Base-by-base conservation (phyloP, 2,888 invertebrate genomes). In the Operophtera brumata region DNA sequence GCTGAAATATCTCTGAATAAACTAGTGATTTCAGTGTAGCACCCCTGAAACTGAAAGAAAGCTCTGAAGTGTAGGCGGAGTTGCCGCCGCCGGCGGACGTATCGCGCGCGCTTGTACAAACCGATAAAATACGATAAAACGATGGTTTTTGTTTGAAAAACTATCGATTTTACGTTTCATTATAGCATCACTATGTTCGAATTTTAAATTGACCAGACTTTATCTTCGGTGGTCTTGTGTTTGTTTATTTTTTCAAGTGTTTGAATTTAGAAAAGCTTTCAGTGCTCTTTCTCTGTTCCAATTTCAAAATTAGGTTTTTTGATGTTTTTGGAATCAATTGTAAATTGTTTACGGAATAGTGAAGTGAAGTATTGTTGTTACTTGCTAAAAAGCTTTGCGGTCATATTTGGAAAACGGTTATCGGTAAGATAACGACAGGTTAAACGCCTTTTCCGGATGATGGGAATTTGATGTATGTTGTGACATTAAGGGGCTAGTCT, bases 71-170 rank as follows among this genome's bases (percentile, higher is more conserved):
- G 60, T 58, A 56, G 47, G 52, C 66, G 66, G 60, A 53, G 69
- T 53, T 53, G 65, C 64, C 76, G 69, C 61, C 65, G 51, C 63
- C 66, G n/a, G 53, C 72, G 71, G 75, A 71, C 79, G 79, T 69
- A 52, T 62, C 57, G 55, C 52, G 56, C 53, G 54, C 35, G 36
- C 54, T 56, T 46, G 35, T 36, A 34, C 44, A 43, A 54, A 54
- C 56, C 53, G 54, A 47, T 58, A 36, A 41, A 48, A 47, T 54
- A 7, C 26, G 37, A 35, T 26, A 28, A 40, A 28, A 35, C 34
- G 10, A 35, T 36, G n/a, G 6, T 35, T 37, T 34, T 37, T 50
- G 55, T 42, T 28, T 13, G 9, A 51, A 43, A 43, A 43, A 40
- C 26, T 30, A 14, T 47, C 34, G 32, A 30, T 30, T 53, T 43